These are phyloP conservation scores for Rutpela maculata DNA, from an alignment of 2,888 invertebrate species.

Conservation along the genomic window DNA sequence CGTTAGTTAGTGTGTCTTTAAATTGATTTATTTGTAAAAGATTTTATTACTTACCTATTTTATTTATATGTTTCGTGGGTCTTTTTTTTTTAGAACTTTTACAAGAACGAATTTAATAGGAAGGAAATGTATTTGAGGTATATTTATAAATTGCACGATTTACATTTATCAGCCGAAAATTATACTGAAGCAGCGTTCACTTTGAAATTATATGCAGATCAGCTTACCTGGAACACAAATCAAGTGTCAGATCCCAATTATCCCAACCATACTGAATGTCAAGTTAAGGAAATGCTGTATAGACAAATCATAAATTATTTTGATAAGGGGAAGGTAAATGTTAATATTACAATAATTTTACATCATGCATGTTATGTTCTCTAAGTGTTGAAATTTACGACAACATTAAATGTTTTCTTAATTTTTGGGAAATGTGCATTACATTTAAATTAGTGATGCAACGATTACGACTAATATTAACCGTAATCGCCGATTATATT, in stretches of 20 bases:
- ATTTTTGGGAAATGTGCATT: no score
- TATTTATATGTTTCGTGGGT: no score
- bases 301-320: constrained; percentile 93
- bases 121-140: constrained; percentile 97
- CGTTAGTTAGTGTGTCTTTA: no score
- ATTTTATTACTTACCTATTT: not conserved
- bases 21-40: not conserved
- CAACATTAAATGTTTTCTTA: no score
- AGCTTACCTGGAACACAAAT: constrained; percentile 88
- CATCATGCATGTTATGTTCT: not conserved
- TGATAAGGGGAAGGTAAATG: constrained; percentile 89
- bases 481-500: no score
- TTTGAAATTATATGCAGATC: constrained; percentile 93
- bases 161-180: constrained; percentile 94
- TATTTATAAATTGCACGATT: constrained; percentile 94
- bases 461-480: no score
- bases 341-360: not conserved
- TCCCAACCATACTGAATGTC: constrained; percentile 89
- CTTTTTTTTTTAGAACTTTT: constrained; percentile 85
- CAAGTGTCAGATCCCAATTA: constrained; percentile 82
- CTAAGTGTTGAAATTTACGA: no score
- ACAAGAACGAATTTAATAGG: constrained; percentile 95
- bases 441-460: no score
- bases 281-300: constrained; percentile 92
- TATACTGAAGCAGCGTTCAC: constrained; percentile 97